A percentile compares a stretch with the other conserved stretches of the same genome.
These are phyloP conservation scores for Stegophylla sp. DNA, from an alignment of 2,888 invertebrate species.

Conservation along the genomic window DNA sequence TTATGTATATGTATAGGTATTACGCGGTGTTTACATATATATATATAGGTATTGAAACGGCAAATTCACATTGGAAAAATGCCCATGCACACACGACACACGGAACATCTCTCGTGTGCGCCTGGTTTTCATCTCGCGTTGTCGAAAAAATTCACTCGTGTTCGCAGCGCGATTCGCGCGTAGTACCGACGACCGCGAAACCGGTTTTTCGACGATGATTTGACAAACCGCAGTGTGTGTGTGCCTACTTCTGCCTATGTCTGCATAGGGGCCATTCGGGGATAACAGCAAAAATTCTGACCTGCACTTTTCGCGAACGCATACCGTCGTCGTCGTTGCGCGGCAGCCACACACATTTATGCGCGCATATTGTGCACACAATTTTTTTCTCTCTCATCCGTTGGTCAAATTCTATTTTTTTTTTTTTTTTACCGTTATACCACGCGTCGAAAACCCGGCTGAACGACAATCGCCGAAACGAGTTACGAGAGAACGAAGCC, in stretches of 20 bases:
- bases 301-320: constrained; percentile 36
- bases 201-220: constrained; percentile 49
- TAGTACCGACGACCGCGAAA: too few species aligned
- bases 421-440: not conserved
- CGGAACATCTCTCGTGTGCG: not conserved
- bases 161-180: constrained; percentile 24
- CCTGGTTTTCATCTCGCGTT: not conserved
- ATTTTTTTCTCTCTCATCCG: not conserved
- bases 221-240: constrained; percentile 17
- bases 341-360: not conserved
- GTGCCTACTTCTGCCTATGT: too few species aligned
- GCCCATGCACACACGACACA: not conserved
- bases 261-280: constrained; percentile 18
- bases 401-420: constrained; percentile 8
- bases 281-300: constrained; percentile 25
- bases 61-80: constrained; percentile 15
- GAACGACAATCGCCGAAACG: not conserved
- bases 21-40: not conserved
- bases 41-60: not conserved
- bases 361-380: not conserved
- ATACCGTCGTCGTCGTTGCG: not conserved
- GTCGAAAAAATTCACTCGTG: constrained; percentile 20
- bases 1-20: not conserved
- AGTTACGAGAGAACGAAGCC: too few species aligned
- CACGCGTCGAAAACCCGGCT: not conserved